These are phyloP conservation scores for Chaenocephalus aceratus DNA, from an alignment of 2,113 vertebrate species.

Conservation along the genomic window DNA sequence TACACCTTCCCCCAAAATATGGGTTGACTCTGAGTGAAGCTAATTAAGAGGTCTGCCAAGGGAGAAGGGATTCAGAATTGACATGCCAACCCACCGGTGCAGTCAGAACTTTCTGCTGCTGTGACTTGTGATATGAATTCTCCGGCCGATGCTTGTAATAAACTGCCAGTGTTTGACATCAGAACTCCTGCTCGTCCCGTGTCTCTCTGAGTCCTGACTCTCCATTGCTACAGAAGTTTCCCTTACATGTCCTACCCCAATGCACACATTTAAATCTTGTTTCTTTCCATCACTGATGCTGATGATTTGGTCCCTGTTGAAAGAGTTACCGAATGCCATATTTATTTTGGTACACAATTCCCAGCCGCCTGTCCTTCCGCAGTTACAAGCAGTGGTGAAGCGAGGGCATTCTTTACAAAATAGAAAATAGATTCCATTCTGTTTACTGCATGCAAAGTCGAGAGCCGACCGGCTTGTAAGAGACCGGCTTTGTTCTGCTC, in stretches of 20 bases:
- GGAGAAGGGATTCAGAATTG: too few relatives aligned
- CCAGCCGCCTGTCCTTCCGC: background rate
- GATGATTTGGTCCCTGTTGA: conserved; percentile 5
- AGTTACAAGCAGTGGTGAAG: conserved; percentile 19
- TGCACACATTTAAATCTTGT: conserved; percentile 8
- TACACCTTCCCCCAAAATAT: too few relatives aligned
- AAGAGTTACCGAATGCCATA: conserved; percentile 10
- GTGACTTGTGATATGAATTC: too few relatives aligned
- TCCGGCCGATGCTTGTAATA: too few relatives aligned
- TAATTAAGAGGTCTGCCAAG: too few relatives aligned
- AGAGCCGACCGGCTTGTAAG: conserved; percentile 53
- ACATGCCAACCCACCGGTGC: too few relatives aligned
- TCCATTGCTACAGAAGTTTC: too few relatives aligned
- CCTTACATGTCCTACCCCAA: background rate
- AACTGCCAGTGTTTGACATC: too few relatives aligned
- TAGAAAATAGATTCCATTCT: conserved; percentile 12
- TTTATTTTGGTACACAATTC: conserved; percentile 11
- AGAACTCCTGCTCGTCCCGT: too few relatives aligned
- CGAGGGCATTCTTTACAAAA: background rate
- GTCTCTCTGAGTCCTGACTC: too few relatives aligned
- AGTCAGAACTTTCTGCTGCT: too few relatives aligned
- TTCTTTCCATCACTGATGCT: conserved; percentile 30
- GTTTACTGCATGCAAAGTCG: conserved; percentile 61
- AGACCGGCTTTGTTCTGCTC: conserved; percentile 72
- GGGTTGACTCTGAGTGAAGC: too few relatives aligned